A percentile compares a stretch with the other conserved stretches of the same genome.
Evolutionary conservation across 2,113 vertebrate species (phyloP).

Genomic region (Prunella himalayana): DNA sequence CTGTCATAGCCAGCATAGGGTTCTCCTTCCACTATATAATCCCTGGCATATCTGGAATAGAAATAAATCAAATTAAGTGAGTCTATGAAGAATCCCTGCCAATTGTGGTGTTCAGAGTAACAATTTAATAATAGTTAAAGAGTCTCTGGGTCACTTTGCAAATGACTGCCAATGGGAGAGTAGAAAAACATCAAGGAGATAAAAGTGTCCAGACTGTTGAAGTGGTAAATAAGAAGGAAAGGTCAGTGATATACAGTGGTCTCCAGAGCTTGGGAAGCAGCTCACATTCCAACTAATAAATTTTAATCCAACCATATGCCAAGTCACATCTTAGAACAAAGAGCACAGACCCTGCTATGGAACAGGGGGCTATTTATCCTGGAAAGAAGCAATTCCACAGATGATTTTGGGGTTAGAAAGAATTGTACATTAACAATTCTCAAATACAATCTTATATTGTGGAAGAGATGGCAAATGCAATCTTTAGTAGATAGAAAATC

Average conservation of each 20-base stretch:
- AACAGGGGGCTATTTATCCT: neutral
- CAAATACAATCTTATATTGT: neutral
- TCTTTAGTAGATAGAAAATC: neutral
- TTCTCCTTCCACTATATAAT: constrained; percentile 93
- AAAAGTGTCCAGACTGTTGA: neutral
- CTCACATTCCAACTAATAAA: neutral
- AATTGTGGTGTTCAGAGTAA: neutral
- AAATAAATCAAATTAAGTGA: neutral
- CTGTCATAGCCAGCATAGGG: constrained; percentile 95
- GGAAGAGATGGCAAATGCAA: neutral
- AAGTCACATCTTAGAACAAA: neutral
- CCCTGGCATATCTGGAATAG: constrained; percentile 85
- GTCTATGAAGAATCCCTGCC: neutral
- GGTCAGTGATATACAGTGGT: neutral
- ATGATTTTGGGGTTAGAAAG: neutral
- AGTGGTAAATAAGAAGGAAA: neutral
- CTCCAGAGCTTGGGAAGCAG: neutral
- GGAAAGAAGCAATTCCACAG: neutral
- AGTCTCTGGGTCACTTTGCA: neutral
- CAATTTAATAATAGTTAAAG: neutral
- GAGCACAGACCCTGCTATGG: neutral
- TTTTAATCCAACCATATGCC: neutral
- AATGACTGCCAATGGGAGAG: neutral
- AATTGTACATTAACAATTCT: neutral
- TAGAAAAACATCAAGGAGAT: neutral